phyloP scores from a whole-genome alignment of 2,888 invertebrate genomes.

The Euclidia mi region DNA sequence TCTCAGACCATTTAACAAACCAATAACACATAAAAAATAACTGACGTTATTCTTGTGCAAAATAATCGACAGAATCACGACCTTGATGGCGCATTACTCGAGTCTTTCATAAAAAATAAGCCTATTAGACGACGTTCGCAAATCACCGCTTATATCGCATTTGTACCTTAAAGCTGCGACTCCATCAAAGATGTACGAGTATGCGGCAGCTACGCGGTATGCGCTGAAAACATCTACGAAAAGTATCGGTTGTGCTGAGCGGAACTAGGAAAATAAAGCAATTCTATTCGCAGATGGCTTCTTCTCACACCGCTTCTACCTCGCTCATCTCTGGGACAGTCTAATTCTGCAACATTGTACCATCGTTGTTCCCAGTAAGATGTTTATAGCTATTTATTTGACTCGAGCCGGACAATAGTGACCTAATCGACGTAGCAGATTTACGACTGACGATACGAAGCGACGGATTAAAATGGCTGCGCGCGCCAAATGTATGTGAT shows the following conservation, averaged over 20 bases:
- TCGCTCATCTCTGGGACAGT: too few relatives aligned
- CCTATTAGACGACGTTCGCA: slow-evolving; percentile 40
- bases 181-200: too few relatives aligned
- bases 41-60: background rate
- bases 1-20: too few relatives aligned
- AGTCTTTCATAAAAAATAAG: slow-evolving; percentile 33
- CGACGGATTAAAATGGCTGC: slow-evolving; percentile 70
- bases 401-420: slow-evolving; percentile 63
- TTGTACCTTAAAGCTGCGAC: slow-evolving; percentile 15
- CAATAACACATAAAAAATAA: too few relatives aligned
- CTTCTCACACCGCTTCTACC: too few relatives aligned
- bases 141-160: slow-evolving; percentile 49
- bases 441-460: slow-evolving; percentile 62
- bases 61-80: slow-evolving; percentile 2
- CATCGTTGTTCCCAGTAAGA: slow-evolving; percentile 38
- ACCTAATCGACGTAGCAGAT: slow-evolving; percentile 74
- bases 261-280: too few relatives aligned
- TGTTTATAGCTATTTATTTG: slow-evolving; percentile 77
- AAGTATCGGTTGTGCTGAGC: too few relatives aligned
- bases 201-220: too few relatives aligned
- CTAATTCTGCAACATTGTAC: slow-evolving; percentile 31
- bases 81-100: background rate
- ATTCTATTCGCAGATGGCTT: too few relatives aligned
- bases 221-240: too few relatives aligned
- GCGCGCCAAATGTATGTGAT: slow-evolving; percentile 63